Evolutionary conservation across 2,888 invertebrate genomes (phyloP).

Genomic region (Tricholauxania praeusta): DNA sequence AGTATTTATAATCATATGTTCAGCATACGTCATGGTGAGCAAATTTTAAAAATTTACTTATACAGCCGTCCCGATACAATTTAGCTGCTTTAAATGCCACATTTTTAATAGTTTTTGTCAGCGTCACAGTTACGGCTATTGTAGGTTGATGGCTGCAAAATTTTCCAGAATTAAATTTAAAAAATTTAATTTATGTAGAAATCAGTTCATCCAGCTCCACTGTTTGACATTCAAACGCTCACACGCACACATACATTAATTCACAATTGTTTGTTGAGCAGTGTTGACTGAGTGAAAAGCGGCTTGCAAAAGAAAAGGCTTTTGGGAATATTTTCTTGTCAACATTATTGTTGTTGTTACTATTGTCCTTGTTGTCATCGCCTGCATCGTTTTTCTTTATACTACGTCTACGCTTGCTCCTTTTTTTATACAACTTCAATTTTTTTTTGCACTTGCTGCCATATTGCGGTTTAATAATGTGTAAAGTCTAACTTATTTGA

Average conservation of each 20-base stretch:
- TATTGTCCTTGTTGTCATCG: conserved; percentile 31
- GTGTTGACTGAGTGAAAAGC: conserved; percentile 34
- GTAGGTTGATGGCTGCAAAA: too few relatives aligned
- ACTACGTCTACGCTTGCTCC: conserved; percentile 48
- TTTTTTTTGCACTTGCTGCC: conserved; percentile 41
- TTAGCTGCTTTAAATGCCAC: too few relatives aligned
- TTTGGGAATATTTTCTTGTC: conserved; percentile 34
- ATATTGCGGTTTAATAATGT: conserved; percentile 63
- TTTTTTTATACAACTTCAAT: conserved; percentile 23
- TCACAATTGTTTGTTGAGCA: conserved; percentile 34
- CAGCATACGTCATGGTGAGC: too few relatives aligned
- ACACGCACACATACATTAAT: neutral
- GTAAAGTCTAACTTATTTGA: conserved; percentile 63
- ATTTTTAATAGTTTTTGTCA: too few relatives aligned
- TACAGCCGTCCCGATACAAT: too few relatives aligned
- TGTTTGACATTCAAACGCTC: too few relatives aligned
- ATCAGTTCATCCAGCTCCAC: too few relatives aligned
- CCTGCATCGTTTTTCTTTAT: neutral
- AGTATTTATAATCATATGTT: too few relatives aligned
- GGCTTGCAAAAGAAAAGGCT: conserved; percentile 33
- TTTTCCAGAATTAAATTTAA: too few relatives aligned
- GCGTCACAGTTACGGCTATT: too few relatives aligned
- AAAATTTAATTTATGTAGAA: too few relatives aligned
- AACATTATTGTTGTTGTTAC: conserved; percentile 29
- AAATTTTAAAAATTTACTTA: too few relatives aligned